phyloP scores from a whole-genome alignment of 2,888 invertebrate species.

The Ophion ellenae region DNA sequence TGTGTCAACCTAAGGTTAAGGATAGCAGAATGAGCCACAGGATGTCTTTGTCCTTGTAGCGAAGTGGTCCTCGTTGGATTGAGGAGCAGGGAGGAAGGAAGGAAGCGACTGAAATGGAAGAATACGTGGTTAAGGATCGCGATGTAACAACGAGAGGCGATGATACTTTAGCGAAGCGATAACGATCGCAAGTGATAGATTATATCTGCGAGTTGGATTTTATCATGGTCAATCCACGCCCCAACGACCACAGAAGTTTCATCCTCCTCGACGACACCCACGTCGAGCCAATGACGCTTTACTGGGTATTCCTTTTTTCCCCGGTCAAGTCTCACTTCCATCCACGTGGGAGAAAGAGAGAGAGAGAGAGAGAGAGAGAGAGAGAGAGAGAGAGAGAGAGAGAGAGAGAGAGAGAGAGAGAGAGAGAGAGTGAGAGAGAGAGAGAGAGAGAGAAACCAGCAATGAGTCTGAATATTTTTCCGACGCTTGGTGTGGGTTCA shows the following conservation, averaged over 20 bases:
- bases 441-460: neutral
- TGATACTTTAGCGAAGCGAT: conserved; percentile 60
- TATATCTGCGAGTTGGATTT: conserved; percentile 50
- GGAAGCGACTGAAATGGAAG: neutral
- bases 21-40: too few species aligned
- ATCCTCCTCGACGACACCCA: conserved; percentile 57
- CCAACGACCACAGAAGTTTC: conserved; percentile 44
- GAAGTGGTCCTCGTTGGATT: too few species aligned
- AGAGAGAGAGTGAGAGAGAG: neutral
- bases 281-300: conserved; percentile 47
- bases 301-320: conserved; percentile 16
- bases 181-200: conserved; percentile 63
- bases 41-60: too few species aligned
- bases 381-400: conserved; percentile 1
- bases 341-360: conserved; percentile 7
- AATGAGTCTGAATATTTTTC: conserved; percentile 17
- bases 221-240: conserved; percentile 53
- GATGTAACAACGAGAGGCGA: conserved; percentile 38
- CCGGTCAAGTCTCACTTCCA: conserved; percentile 37
- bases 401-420: neutral
- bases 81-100: neutral
- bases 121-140: neutral
- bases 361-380: neutral
- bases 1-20: too few species aligned
- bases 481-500: conserved; percentile 20